Percentiles rank a stretch among this genome's conserved stretches.
Evolutionary conservation across 30 jellyfish, hydroid and myxozoan genomes (phyloP).

Genomic region (Turritopsis dohrnii): DNA sequence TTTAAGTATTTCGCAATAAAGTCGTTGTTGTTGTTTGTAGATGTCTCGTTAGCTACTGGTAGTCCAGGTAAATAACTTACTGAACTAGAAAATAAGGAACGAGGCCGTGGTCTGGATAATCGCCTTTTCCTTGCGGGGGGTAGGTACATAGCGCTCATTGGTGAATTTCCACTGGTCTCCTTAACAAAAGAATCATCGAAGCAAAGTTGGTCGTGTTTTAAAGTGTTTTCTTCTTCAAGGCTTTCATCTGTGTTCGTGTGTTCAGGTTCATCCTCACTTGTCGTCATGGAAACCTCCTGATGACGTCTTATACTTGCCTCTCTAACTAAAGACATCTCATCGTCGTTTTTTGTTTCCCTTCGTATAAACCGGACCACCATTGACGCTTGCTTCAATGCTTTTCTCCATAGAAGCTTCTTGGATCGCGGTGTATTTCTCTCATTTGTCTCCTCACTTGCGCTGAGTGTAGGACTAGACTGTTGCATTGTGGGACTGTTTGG

Average conservation of each 20-base stretch:
- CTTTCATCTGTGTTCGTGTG: background rate
- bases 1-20: background rate
- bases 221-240: background rate
- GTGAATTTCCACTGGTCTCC: background rate
- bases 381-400: constrained; percentile 5
- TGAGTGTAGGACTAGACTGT: background rate
- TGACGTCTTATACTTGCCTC: background rate
- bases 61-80: background rate
- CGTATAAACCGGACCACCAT: constrained; percentile 12
- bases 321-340: background rate
- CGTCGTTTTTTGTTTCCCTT: background rate
- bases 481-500: background rate
- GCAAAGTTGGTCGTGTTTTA: background rate
- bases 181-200: background rate
- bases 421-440: background rate
- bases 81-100: constrained; percentile 1
- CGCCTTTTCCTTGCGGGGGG: background rate
- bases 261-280: background rate
- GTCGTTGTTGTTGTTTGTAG: background rate
- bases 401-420: background rate
- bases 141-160: background rate
- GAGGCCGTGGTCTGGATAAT: background rate
- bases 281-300: background rate
- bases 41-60: background rate
- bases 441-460: background rate